Percentiles rank a stretch among this genome's conserved stretches.
Evolutionary conservation across 2,888 invertebrate species (phyloP).

Genomic region (Brachynemurus nebulosus): DNA sequence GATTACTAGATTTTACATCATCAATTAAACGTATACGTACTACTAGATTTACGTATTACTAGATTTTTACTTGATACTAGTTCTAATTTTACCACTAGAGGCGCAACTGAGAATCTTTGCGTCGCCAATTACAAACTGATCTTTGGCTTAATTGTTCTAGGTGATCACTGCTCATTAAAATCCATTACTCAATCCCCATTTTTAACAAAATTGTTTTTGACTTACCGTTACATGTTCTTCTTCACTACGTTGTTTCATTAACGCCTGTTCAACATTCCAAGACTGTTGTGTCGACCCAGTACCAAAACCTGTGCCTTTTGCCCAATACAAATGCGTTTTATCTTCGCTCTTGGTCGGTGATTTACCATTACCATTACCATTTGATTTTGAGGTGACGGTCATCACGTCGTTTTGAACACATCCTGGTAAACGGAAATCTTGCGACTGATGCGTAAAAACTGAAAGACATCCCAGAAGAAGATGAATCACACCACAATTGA

Average conservation of each 20-base stretch:
- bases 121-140: too few species aligned
- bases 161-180: too few species aligned
- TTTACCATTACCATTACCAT: conserved; percentile 10
- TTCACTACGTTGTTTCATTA: conserved; percentile 75
- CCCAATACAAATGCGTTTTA: conserved; percentile 78
- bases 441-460: conserved; percentile 72
- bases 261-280: conserved; percentile 94
- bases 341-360: conserved; percentile 40
- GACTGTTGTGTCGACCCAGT: conserved; percentile 90
- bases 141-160: too few species aligned
- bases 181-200: too few species aligned
- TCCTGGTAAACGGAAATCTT: conserved; percentile 24
- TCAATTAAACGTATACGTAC: too few species aligned
- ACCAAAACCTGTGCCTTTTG: conserved; percentile 93
- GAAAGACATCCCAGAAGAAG: conserved; percentile 77
- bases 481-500: conserved; percentile 74
- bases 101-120: too few species aligned
- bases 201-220: too few species aligned
- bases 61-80: too few species aligned
- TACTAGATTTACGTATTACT: too few species aligned
- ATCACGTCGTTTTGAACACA: conserved; percentile 10
- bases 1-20: too few species aligned
- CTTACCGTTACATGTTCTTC: conserved; percentile 83
- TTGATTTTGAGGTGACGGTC: conserved; percentile 28
- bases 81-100: too few species aligned